These are phyloP conservation scores for Scaptomyza hsui DNA, from an alignment of 1,140 invertebrate genomes.

Conservation along the genomic window DNA sequence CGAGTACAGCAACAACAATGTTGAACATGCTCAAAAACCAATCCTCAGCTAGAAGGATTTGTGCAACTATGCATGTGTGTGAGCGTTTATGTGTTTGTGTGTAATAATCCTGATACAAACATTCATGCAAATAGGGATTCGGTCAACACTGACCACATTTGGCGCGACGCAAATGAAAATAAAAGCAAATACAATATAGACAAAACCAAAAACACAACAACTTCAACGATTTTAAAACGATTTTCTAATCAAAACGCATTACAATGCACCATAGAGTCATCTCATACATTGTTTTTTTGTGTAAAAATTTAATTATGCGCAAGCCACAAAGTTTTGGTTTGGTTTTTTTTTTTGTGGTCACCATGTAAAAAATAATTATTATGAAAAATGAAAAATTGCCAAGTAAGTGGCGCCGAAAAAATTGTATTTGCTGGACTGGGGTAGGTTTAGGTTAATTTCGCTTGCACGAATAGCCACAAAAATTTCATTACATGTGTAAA, in stretches of 20 bases:
- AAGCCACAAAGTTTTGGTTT: slow-evolving; percentile 23
- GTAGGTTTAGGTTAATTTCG: neutral
- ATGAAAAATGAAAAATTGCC: slow-evolving; percentile 53
- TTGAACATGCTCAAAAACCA: slow-evolving; percentile 72
- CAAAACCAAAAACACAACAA: slow-evolving; percentile 43
- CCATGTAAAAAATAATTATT: slow-evolving; percentile 61
- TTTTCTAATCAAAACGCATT: slow-evolving; percentile 79
- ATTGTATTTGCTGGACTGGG: neutral
- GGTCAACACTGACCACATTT: slow-evolving; percentile 36
- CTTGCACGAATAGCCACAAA: slow-evolving; percentile 52
- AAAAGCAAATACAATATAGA: slow-evolving; percentile 37
- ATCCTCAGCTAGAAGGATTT: slow-evolving; percentile 65
- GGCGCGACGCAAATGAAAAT: slow-evolving; percentile 49
- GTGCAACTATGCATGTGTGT: slow-evolving; percentile 2
- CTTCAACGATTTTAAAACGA: slow-evolving; percentile 67
- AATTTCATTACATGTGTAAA: slow-evolving; percentile 77
- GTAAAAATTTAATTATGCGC: slow-evolving; percentile 69
- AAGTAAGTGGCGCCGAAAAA: slow-evolving; percentile 52
- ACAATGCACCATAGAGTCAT: slow-evolving; percentile 23
- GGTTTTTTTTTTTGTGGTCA: slow-evolving; percentile 3
- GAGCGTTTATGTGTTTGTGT: no score
- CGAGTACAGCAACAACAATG: slow-evolving; percentile 48
- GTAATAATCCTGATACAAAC: slow-evolving; percentile 32
- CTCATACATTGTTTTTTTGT: slow-evolving; percentile 18
- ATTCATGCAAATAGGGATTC: slow-evolving; percentile 34